Base-by-base conservation (phyloP, 2,113 vertebrate species). In the Nicator chloris region DNA sequence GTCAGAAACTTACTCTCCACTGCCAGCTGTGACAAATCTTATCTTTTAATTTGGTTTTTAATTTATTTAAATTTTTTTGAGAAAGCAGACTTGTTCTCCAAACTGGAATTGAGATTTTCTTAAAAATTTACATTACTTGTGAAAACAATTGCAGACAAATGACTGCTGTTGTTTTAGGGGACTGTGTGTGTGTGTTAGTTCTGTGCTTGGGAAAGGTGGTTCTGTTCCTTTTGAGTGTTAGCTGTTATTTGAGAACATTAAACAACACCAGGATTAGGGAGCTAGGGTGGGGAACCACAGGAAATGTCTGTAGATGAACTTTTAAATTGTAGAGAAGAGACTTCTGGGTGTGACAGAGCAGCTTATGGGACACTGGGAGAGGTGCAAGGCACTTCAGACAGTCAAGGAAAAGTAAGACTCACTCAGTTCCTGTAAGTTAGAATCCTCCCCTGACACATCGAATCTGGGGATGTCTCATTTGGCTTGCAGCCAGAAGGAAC, bases 171-270 rank as follows among this genome's bases (percentile, higher is more conserved):
- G 4, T 75, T 60, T 53, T 45, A 75, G n/a, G 10, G 13, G 18
- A 79, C 12, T 61, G 26, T 63, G 39, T 33, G 4, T n/a, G 18
- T 68, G 17, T 73, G n/a, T 49, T 42, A 35, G 5, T 49, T 75
- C 57, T 61, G 14, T 0, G 0, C 17, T 44, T 61, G 31, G 49
- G 33, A 73, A 61, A 69, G 20, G 7, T 53, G 7, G 3, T 45
- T 66, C 40, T 90, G 4, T 40, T 73, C n/a, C 27, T n/a, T 72
- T 39, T 0, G 1, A 49, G 17, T 9, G 3, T 69, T 73, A 33
- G 23, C 8, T 50, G 0, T 23, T 16, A 20, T 19, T 78, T 64
- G 18, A 51, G 24, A 59, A 21, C 6, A 37, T n/a, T 37, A 22
- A 65, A 61, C 54, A 89, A 21, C n/a, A 22, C 2, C 11, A 15